Base-by-base conservation (phyloP, 2,113 vertebrate species). In the Psophia crepitans region DNA sequence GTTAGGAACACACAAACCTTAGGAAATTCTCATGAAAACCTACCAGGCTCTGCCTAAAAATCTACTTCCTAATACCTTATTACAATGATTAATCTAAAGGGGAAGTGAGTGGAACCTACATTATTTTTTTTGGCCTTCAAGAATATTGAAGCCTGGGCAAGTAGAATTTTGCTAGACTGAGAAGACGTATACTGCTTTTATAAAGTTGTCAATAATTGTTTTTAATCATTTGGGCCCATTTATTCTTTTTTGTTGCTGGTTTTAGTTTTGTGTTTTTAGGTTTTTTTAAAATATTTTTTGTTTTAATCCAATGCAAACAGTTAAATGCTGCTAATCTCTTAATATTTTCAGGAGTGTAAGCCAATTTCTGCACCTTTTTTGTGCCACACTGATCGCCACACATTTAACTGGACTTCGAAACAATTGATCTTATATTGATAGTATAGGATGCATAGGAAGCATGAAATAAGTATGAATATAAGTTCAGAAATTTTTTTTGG, bases 41-140 rank as follows among this genome's bases (percentile, higher is more conserved):
- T 92, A 19, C 17, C 21, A 44, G 15, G 4, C 15, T 79, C 6
- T 51, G 6, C 23, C n/a, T 65, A 44, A 61, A 61, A 75, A 64
- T 54, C 65, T 78, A 14, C 2, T 71, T 68, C 7, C 22, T 22
- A n/a, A 6, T 1, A 5, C 6, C 70, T 84, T 82, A n/a, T 12
- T 32, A 8, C 28, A 41, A 4, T 63, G 49, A 44, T 69, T 6
- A 66, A 41, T 69, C 22, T 75, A n/a, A 71, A 48, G 27, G n/a
- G n/a, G n/a, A 27, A 23, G 13, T 4, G 8, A 3, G 2, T 13
- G 12, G 0, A 61, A 24, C 3, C 48, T 68, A 13, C 2, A 4
- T 23, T 65, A 54, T 89, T 77, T 73, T 65, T 39, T 20, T 21
- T 71, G 12, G 4, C 26, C 6, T 21, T 66, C 27, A 81, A 56